phyloP scores from a whole-genome alignment of 2,888 invertebrate species.

The Pollenia labialis region DNA sequence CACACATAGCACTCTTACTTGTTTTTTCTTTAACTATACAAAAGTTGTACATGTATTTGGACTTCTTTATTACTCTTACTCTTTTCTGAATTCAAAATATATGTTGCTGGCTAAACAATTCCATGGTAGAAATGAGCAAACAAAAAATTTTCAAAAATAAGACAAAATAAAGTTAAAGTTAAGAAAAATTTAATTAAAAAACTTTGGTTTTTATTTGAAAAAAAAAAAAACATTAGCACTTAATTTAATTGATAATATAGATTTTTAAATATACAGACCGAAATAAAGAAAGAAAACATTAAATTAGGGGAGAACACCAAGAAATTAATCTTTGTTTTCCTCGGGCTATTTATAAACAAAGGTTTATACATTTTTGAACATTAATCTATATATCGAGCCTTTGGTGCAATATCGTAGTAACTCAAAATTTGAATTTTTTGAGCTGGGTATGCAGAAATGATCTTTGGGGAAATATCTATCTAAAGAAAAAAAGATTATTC shows the following conservation, averaged over 20 bases:
- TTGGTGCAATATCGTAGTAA: too few species aligned
- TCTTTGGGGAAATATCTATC: too few species aligned
- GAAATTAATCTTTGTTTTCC: not conserved
- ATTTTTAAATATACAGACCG: not conserved
- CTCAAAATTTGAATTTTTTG: too few species aligned
- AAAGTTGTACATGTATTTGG: too few species aligned
- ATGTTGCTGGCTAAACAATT: not conserved
- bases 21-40: too few species aligned
- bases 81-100: not conserved
- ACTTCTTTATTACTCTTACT: too few species aligned
- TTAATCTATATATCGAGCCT: too few species aligned
- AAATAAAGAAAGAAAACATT: not conserved
- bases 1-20: too few species aligned
- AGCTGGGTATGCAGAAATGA: too few species aligned
- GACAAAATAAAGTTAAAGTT: slow-evolving; percentile 25
- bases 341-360: not conserved
- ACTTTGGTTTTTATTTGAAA: slow-evolving; percentile 20
- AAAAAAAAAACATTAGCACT: slow-evolving; percentile 35
- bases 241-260: slow-evolving; percentile 57
- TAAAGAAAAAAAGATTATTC: too few species aligned
- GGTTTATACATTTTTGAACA: too few species aligned
- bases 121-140: not conserved
- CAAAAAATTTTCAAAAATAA: not conserved
- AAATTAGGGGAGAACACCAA: not conserved
- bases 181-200: slow-evolving; percentile 39